These are phyloP conservation scores for Crax fasciolata DNA, from an alignment of 2,797 vertebrate genomes.

Conservation along the genomic window DNA sequence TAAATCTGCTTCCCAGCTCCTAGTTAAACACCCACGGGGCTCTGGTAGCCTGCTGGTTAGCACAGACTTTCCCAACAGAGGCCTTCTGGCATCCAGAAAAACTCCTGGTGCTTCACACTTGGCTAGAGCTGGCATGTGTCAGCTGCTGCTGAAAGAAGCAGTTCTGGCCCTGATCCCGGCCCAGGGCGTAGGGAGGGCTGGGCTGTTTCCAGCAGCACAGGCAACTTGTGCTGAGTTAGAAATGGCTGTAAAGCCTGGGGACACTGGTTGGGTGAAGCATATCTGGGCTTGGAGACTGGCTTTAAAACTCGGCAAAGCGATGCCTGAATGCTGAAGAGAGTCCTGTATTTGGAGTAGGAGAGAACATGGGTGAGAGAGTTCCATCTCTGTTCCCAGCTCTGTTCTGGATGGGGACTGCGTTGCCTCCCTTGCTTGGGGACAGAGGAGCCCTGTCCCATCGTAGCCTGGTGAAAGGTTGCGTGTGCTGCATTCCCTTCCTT, in stretches of 20 bases:
- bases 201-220: not conserved
- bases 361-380: not conserved
- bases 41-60: not conserved
- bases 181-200: not conserved
- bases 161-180: not conserved
- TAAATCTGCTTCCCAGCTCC: not conserved
- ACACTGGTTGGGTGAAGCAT: not conserved
- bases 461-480: not conserved
- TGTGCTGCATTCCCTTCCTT: not conserved
- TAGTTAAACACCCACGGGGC: not conserved
- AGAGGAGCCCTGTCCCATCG: not conserved
- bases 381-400: not conserved
- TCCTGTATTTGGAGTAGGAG: fast-evolving
- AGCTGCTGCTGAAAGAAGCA: conserved; percentile 40
- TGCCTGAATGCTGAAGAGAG: not conserved
- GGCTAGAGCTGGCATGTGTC: conserved; percentile 3
- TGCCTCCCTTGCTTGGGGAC: not conserved
- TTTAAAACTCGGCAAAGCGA: not conserved
- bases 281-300: not conserved
- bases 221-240: not conserved
- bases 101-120: not conserved
- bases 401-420: not conserved
- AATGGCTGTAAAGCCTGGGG: not conserved
- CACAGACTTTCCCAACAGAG: not conserved
- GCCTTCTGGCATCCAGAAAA: not conserved